Percentiles rank a stretch among this genome's conserved stretches.
phyloP scores from a whole-genome alignment of 2,797 vertebrate genomes.

The Cyclopterus lumpus region DNA sequence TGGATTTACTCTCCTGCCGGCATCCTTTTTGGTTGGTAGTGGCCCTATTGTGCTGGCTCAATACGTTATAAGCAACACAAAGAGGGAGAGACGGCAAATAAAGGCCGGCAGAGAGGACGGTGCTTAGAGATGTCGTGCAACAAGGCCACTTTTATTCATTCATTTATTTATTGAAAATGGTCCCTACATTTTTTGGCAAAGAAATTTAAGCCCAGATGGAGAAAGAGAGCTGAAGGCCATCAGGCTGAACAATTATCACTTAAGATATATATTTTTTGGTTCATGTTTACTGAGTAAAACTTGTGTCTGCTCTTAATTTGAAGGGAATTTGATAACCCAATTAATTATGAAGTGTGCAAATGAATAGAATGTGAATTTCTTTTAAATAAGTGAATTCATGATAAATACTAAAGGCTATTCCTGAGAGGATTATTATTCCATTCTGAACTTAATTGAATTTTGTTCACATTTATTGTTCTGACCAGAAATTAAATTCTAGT shows the following conservation, averaged over 20 bases:
- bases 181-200: not conserved
- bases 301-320: slow-evolving; percentile 44
- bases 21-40: slow-evolving; percentile 91
- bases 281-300: slow-evolving; percentile 20
- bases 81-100: slow-evolving; percentile 62
- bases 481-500: slow-evolving; percentile 26
- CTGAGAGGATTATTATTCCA: slow-evolving; percentile 12
- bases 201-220: not conserved
- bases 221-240: slow-evolving; percentile 26
- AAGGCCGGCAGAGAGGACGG: slow-evolving; percentile 11
- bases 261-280: slow-evolving; percentile 12
- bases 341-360: slow-evolving; percentile 42
- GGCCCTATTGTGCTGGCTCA: slow-evolving; percentile 90
- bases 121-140: slow-evolving; percentile 1
- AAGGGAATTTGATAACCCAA: slow-evolving; percentile 54
- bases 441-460: slow-evolving; percentile 16
- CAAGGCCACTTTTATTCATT: slow-evolving; percentile 35
- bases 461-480: slow-evolving; percentile 31
- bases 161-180: not conserved
- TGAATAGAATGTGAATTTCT: slow-evolving; percentile 33
- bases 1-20: slow-evolving; percentile 97
- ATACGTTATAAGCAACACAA: slow-evolving; percentile 87
- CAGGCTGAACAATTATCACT: slow-evolving; percentile 2
- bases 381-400: slow-evolving; percentile 45
- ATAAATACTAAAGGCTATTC: slow-evolving; percentile 48